phyloP scores from a whole-genome alignment of 2,113 vertebrate genomes.

The Garra rufa region DNA sequence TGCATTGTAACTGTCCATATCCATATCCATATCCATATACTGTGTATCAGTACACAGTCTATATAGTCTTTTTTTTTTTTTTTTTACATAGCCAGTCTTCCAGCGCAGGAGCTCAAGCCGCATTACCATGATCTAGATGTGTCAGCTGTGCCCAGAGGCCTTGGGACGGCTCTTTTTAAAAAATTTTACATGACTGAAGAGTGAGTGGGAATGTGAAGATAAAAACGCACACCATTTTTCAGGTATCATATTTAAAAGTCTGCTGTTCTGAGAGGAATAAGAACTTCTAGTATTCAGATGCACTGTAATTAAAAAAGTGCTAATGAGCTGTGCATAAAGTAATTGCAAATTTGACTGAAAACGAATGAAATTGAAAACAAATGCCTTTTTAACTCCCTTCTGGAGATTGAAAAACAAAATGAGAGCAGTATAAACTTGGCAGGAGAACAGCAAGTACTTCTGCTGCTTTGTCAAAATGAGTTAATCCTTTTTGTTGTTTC shows the following conservation, averaged over 20 bases:
- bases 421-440: background rate
- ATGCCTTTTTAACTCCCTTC: background rate
- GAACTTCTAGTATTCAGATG: background rate
- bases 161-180: background rate
- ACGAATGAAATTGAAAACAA: background rate
- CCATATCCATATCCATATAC: too few species aligned
- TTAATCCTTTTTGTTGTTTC: background rate
- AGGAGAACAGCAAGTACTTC: background rate
- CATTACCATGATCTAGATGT: conserved; percentile 6
- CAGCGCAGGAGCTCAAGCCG: background rate
- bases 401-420: background rate
- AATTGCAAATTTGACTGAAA: conserved; percentile 15
- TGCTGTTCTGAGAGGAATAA: background rate
- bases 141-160: background rate
- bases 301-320: background rate
- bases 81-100: background rate
- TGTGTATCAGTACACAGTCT: conserved; percentile 10
- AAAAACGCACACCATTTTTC: background rate
- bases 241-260: background rate
- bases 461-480: background rate
- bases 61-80: background rate
- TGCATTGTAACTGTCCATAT: conserved; percentile 27
- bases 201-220: background rate
- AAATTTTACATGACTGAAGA: background rate
- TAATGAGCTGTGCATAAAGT: background rate